Evolutionary conservation across 1,140 invertebrate genomes (phyloP).

Genomic region (Drosophila repleta): DNA sequence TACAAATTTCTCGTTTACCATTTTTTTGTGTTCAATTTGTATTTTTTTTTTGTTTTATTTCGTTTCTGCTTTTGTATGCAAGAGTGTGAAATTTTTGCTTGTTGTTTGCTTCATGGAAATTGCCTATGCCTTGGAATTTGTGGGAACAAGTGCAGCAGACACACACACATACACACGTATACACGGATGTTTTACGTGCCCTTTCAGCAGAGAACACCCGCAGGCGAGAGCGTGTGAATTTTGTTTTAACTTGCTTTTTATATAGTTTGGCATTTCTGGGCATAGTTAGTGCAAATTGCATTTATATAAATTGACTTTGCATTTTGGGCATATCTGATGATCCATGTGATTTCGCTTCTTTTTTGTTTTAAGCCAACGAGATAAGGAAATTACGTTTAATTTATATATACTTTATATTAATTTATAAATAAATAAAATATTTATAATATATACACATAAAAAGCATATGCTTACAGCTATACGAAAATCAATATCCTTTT

Average conservation of each 20-base stretch:
- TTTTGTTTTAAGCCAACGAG: background rate
- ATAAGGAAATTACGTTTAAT: background rate
- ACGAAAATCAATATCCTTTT: too few species aligned
- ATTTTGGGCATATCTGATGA: too few species aligned
- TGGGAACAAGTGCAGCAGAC: slow-evolving; percentile 74
- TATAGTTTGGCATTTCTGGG: slow-evolving; percentile 22
- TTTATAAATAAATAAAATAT: too few species aligned
- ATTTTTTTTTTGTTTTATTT: slow-evolving; percentile 16
- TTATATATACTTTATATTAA: too few species aligned
- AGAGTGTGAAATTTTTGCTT: slow-evolving; percentile 74
- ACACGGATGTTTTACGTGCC: slow-evolving; percentile 61
- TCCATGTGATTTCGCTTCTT: too few species aligned
- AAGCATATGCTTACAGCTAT: too few species aligned
- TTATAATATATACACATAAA: too few species aligned
- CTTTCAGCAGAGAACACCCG: slow-evolving; percentile 61
- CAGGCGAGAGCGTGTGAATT: slow-evolving; percentile 76
- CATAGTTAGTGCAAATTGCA: slow-evolving; percentile 1
- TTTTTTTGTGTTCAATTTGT: slow-evolving; percentile 18
- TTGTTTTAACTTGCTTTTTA: slow-evolving; percentile 39
- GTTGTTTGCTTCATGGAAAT: slow-evolving; percentile 77
- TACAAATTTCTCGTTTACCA: slow-evolving; percentile 58
- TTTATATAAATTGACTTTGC: background rate
- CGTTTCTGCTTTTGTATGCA: slow-evolving; percentile 49
- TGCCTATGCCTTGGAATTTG: slow-evolving; percentile 77
- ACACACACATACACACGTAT: slow-evolving; percentile 20